phyloP scores from a whole-genome alignment of 2,113 vertebrate species.

The Pelvicachromis taeniatus region DNA sequence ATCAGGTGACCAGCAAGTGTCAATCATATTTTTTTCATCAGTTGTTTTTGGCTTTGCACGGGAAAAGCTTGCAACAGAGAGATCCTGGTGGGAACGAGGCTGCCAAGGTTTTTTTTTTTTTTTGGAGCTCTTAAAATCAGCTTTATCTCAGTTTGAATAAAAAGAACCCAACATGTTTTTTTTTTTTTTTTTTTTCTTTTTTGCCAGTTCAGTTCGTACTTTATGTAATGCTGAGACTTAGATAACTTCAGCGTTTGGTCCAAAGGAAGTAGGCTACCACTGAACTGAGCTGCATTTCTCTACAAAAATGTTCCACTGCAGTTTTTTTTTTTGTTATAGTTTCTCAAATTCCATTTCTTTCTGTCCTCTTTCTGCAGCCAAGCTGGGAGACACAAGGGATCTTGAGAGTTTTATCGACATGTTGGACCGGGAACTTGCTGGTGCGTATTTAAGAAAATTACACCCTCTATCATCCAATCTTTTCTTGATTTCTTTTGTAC shows the following conservation, averaged over 20 bases:
- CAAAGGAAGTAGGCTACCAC: constrained; percentile 62
- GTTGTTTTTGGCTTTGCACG: not conserved
- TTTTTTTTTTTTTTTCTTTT: not conserved
- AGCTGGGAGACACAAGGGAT: constrained; percentile 91
- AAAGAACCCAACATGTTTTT: not conserved
- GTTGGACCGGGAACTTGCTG: constrained; percentile 90
- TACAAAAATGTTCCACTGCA: constrained; percentile 41
- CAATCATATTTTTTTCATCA: not conserved
- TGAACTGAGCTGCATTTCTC: constrained; percentile 36
- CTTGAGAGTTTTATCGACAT: constrained; percentile 94
- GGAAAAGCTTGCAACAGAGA: not conserved
- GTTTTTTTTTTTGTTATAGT: not conserved
- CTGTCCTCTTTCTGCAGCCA: constrained; percentile 76
- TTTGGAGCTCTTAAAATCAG: not conserved
- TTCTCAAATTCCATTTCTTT: constrained; percentile 33
- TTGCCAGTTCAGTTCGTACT: not conserved
- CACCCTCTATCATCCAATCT: constrained; percentile 13
- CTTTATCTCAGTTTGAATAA: not conserved
- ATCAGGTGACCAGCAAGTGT: not conserved
- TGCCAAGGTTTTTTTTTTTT: not conserved
- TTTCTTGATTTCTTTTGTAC: constrained; percentile 5
- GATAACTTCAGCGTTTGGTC: constrained; percentile 35
- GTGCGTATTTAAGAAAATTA: constrained; percentile 73
- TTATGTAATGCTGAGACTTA: constrained; percentile 35
- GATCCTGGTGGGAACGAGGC: not conserved